A percentile compares a stretch with the other conserved stretches of the same genome.
phyloP scores from a whole-genome alignment of 1,140 invertebrate species.

The Leptonema lineaticorne region DNA sequence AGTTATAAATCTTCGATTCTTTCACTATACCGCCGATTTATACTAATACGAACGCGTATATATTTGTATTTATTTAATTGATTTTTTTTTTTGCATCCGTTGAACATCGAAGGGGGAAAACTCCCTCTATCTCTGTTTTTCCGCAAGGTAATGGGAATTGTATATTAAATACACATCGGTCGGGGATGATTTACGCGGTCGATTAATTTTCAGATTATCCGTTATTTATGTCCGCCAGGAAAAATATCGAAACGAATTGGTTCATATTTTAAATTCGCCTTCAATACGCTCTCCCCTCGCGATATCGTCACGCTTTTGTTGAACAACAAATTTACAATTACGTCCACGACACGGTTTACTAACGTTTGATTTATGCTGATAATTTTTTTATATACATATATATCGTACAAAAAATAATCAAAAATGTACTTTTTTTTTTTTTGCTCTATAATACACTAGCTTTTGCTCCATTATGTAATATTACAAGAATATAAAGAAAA shows the following conservation, averaged over 20 bases:
- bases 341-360: not conserved
- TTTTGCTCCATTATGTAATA: too few relatives aligned
- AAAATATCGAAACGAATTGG: constrained; percentile 26
- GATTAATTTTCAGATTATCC: constrained; percentile 31
- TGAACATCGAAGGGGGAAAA: not conserved
- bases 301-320: not conserved
- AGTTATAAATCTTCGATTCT: constrained; percentile 29
- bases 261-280: constrained; percentile 27
- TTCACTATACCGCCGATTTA: constrained; percentile 21
- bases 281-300: not conserved
- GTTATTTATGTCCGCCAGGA: constrained; percentile 24
- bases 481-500: too few relatives aligned
- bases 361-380: not conserved
- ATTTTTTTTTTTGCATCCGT: constrained; percentile 11
- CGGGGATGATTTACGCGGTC: constrained; percentile 24
- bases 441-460: too few relatives aligned
- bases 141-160: not conserved
- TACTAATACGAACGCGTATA: not conserved
- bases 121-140: not conserved
- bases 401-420: too few relatives aligned
- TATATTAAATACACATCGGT: constrained; percentile 12
- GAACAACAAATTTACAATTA: constrained; percentile 4
- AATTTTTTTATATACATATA: too few relatives aligned
- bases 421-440: too few relatives aligned
- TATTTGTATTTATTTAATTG: constrained; percentile 16